A percentile compares a stretch with the other conserved stretches of the same genome.
Conservation (phyloP, 2,888 invertebrate genomes). For the Druceiella hillmani region DNA sequence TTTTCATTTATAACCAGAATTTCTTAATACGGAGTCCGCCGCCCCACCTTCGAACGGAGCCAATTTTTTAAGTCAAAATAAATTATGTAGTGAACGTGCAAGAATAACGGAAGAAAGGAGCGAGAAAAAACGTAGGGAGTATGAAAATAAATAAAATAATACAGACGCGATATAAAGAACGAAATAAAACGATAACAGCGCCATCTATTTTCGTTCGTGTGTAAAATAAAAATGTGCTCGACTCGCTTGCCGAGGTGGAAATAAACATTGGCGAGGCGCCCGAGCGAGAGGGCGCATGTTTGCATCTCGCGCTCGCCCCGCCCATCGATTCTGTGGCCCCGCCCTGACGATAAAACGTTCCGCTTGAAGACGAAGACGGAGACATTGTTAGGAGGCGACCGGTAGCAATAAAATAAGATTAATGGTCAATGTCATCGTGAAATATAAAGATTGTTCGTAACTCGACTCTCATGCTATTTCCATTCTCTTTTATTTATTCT, state of each 20-base stretch:
- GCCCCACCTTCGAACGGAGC: conserved; percentile 29
- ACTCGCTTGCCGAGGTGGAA: not conserved
- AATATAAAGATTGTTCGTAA: too few species aligned
- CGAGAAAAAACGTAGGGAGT: conserved; percentile 49
- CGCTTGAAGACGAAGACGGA: conserved; percentile 47
- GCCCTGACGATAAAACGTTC: conserved; percentile 30
- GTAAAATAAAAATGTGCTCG: too few species aligned
- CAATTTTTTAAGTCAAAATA: conserved; percentile 53
- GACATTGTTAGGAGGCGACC: not conserved
- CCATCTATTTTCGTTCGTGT: too few species aligned
- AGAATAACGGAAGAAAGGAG: conserved; percentile 31
- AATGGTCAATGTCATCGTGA: too few species aligned
- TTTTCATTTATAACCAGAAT: conserved; percentile 37
- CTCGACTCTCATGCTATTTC: too few species aligned
- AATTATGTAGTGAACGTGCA: conserved; percentile 48
- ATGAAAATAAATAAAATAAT: conserved; percentile 29
- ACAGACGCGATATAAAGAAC: not conserved
- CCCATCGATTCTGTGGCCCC: conserved; percentile 25
- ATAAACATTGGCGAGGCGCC: conserved; percentile 29
- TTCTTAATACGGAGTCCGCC: conserved; percentile 27
- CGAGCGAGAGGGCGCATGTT: conserved; percentile 33
- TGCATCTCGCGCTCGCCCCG: conserved; percentile 29
- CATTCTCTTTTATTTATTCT: too few species aligned
- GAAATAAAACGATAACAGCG: not conserved
- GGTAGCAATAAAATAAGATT: not conserved